Evolutionary conservation across 2,113 vertebrate species (phyloP).

Genomic region (Thalassarche chlororhynchos): DNA sequence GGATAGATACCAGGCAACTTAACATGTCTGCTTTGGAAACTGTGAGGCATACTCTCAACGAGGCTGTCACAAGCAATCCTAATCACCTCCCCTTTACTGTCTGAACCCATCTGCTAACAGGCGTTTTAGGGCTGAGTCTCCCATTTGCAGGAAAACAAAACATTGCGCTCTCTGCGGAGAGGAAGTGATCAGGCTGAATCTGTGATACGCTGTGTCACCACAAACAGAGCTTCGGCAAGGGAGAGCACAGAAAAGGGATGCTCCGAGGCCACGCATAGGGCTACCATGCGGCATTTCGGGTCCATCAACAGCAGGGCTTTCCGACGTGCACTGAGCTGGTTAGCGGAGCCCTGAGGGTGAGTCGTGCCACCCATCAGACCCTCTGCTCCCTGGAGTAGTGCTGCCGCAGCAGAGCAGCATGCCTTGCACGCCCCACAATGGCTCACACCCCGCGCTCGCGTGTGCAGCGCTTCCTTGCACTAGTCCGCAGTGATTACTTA

Average conservation of each 20-base stretch:
- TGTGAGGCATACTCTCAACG: neutral
- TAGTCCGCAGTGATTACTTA: slow-evolving; percentile 33
- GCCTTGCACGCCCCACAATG: neutral
- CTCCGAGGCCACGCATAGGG: neutral
- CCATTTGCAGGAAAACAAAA: neutral
- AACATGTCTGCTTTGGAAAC: neutral
- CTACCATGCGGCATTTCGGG: fast-evolving
- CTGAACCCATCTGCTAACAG: neutral
- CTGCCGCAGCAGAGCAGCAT: neutral
- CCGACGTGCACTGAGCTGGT: neutral
- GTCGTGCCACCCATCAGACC: neutral
- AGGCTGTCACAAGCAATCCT: neutral
- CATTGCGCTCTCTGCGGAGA: neutral
- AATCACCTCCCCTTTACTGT: neutral
- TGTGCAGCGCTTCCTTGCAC: neutral
- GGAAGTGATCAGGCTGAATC: neutral
- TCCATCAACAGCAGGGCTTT: neutral
- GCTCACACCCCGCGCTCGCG: fast-evolving
- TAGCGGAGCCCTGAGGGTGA: no score
- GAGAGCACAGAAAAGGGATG: neutral
- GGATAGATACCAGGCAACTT: neutral
- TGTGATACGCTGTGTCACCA: neutral
- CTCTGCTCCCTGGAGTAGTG: fast-evolving
- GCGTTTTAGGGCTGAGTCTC: neutral
- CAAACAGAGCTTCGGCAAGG: neutral